Percentiles rank a stretch among this genome's conserved stretches.
These are phyloP conservation scores for Idaea aversata DNA, from an alignment of 2,888 invertebrate species.

Conservation along the genomic window DNA sequence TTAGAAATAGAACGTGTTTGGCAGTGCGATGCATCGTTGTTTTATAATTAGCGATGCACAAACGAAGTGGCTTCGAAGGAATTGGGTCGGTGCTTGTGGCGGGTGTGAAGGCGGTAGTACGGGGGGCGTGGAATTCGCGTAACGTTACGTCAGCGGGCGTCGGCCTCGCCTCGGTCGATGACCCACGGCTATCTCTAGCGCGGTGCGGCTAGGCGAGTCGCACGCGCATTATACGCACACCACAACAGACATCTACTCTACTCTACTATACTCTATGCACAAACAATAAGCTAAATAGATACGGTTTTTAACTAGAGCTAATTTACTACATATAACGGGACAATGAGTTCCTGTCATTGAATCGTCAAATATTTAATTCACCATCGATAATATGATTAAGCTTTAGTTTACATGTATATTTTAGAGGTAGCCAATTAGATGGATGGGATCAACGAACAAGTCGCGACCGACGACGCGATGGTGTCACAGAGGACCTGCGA, in stretches of 20 bases:
- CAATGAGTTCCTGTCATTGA: not conserved
- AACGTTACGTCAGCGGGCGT: constrained; percentile 79
- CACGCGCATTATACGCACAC: constrained; percentile 60
- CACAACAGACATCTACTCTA: constrained; percentile 6
- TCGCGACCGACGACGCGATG: too few species aligned
- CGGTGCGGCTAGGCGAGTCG: constrained; percentile 54
- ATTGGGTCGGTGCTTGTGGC: constrained; percentile 69
- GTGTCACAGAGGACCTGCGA: too few species aligned
- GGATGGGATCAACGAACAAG: too few species aligned
- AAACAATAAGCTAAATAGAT: constrained; percentile 1
- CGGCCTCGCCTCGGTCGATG: constrained; percentile 75
- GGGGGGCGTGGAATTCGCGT: constrained; percentile 72
- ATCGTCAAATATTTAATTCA: not conserved
- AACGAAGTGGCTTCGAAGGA: constrained; percentile 75
- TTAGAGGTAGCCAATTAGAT: too few species aligned
- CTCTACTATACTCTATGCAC: constrained; percentile 7
- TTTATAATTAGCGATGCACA: constrained; percentile 77
- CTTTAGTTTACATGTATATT: not conserved
- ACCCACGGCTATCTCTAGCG: constrained; percentile 76
- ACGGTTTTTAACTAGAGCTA: not conserved
- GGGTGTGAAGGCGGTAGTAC: constrained; percentile 40
- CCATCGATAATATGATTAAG: not conserved
- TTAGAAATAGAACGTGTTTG: constrained; percentile 69
- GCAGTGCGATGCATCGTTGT: constrained; percentile 60
- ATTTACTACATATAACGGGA: constrained; percentile 1